Evolutionary conservation across 1,140 invertebrate species (phyloP), one percentile per base, ranked within the genome.

Genomic region (Drosophila rufa): DNA sequence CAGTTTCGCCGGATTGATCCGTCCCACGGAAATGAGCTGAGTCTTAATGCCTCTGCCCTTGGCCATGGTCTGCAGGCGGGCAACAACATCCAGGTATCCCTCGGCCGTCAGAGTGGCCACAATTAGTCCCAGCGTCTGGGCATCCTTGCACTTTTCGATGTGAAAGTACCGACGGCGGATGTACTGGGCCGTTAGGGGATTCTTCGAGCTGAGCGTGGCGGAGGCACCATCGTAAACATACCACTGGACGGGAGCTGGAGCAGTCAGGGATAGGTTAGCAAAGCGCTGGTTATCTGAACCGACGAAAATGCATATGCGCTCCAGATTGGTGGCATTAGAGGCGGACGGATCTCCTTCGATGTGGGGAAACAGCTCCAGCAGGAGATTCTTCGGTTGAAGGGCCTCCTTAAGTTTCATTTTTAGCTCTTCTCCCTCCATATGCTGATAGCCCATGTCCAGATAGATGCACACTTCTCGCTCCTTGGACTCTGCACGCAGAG

Each of bases 21-120:
- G 98, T 3, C 98, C 98, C 58, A 99, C 96, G 36, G 97, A 97
- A 48, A 99, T 95, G n/a, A 97, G 96, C 84, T 99, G 99, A 58
- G 95, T 95, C 86, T 97, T 98, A 91, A 98, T 98, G 1, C 96
- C 96, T 43, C 95, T 95, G 43, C 94, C 92, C 84, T 95, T 96
- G 2, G 97, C 94, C 36, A 97, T 93, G 43, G 94, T 91, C 93
- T 97, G 97, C 48, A 99, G 92, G 71, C 95, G 94, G 17, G 94
- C 93, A n/a, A 99, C 96, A 25, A 97, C 95, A 47, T 95, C 94
- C 12, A 96, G 94, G 89, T 98, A 99, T 82, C 97, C 95, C 46
- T 95, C 94, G 7, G 98, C 96, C 15, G 96, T 96, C 5, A 99
- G 93, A 14, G 98, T 99, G 68, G 97, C 98, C 11, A 98, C 95